Conservation (phyloP, 2,888 invertebrate genomes). For the Synergus laeviventris region DNA sequence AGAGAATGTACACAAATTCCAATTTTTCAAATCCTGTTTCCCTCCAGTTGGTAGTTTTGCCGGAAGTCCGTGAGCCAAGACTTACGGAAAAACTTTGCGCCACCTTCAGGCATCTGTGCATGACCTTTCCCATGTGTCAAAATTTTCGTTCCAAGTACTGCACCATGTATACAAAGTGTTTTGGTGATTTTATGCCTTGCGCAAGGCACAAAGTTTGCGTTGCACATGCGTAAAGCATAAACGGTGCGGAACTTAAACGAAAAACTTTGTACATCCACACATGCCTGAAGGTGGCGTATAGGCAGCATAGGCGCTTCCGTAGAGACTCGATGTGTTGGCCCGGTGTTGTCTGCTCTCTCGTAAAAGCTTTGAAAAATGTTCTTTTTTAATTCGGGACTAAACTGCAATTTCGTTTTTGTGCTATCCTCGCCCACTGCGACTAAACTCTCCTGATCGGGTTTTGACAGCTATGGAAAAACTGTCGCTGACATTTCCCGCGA, state of each 20-base stretch:
- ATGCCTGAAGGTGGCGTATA: no score
- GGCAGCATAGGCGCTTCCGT: no score
- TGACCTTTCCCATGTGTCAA: no score
- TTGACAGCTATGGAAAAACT: conserved; percentile 18
- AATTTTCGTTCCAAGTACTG: no score
- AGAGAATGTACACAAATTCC: neutral
- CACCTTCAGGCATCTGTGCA: no score
- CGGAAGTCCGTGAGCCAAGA: conserved; percentile 12
- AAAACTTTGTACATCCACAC: no score
- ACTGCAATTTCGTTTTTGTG: neutral
- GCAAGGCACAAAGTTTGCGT: no score
- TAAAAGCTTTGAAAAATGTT: conserved; percentile 7
- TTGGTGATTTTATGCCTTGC: no score
- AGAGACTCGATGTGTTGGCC: neutral
- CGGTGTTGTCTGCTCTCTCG: neutral
- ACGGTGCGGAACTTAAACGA: no score
- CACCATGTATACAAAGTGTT: no score
- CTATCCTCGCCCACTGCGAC: neutral
- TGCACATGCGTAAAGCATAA: no score
- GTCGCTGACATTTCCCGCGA: neutral
- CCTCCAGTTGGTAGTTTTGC: neutral
- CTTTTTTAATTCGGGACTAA: neutral
- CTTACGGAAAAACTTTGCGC: neutral
- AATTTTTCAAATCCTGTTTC: neutral
- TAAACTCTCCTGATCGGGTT: neutral